Evolutionary conservation across 2,113 vertebrate genomes (phyloP), one percentile per base, ranked within the genome.

Genomic region (Embiotoca jacksoni): DNA sequence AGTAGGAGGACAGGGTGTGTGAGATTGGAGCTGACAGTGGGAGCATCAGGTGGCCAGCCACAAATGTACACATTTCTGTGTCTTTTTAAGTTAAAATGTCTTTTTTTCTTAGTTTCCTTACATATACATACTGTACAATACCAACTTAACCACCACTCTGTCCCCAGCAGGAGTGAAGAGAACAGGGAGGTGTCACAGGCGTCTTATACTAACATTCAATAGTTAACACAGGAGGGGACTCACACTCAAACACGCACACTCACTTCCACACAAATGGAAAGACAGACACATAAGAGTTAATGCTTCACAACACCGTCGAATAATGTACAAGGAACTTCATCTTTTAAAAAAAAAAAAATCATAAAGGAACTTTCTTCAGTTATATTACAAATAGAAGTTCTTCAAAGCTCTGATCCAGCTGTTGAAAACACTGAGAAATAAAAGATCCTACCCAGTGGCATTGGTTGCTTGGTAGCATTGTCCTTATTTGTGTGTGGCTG

Each of bases 11-110:
- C 85, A 47, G 60, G 44, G 69, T 76, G 50, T 37, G 61, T 80
- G 70, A 60, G 73, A 80, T 52, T 15, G 53, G 89, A 73, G 75
- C 66, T 78, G 78, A 75, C 69, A 79, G 82, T 31, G 84, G 92
- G 93, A 95, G 91, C 72, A 85, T 94, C 93, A 93, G 92, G 95
- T 94, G 95, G 94, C 95, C 95, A 96, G 95, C 95, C 96, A 96
- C 95, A 94, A 94, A 92, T 90, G 80, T 92, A 95, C 93, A 95
- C 93, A 90, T 93, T 88, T 93, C 83, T 84, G 52, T 87, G 65
- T 86, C 64, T 81, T 69, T 79, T 95, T 96, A 95, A 95, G 91
- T 96, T 95, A 95, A 23, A 95, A 95, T 84, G 85, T 90, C 89
- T 89, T 85, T 72, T 88, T 76, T 71, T 68, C 83, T 94, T 91